Evolutionary conservation across 2,888 invertebrate genomes (phyloP).

Genomic region (Apamea crenata): DNA sequence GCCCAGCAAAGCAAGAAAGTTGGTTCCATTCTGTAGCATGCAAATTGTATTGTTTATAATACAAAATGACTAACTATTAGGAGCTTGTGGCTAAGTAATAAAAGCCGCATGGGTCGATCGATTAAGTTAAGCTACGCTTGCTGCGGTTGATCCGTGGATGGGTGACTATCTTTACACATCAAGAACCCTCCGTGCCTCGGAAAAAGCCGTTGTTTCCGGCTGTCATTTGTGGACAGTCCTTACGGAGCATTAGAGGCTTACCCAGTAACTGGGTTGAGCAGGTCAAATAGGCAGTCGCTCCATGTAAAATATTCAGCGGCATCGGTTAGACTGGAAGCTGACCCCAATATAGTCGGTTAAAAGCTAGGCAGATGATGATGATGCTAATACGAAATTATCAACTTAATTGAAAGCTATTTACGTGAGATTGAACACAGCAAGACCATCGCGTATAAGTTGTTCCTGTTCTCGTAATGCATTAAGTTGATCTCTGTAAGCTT

Average conservation of each 20-base stretch:
- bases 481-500: slow-evolving; percentile 88
- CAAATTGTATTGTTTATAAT: background rate
- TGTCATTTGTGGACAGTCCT: background rate
- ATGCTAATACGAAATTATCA: background rate
- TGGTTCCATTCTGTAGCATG: background rate
- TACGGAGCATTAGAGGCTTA: background rate
- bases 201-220: background rate
- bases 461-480: slow-evolving; percentile 92
- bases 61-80: background rate
- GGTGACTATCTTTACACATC: background rate
- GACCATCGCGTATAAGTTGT: slow-evolving; percentile 92
- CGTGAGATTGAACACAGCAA: slow-evolving; percentile 94
- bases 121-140: background rate
- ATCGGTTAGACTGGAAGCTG: background rate
- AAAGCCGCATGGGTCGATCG: background rate
- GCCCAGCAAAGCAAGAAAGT: background rate
- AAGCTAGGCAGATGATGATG: background rate
- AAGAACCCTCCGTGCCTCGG: too few relatives aligned
- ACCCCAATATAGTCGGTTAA: background rate
- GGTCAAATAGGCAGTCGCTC: background rate
- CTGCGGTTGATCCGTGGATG: background rate
- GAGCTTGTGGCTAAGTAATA: background rate
- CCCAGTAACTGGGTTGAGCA: background rate
- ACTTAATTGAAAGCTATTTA: slow-evolving; percentile 68
- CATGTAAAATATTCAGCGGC: too few relatives aligned